These are phyloP conservation scores for Chrysotoxum bicinctum DNA, from an alignment of 2,888 invertebrate genomes.

Conservation along the genomic window DNA sequence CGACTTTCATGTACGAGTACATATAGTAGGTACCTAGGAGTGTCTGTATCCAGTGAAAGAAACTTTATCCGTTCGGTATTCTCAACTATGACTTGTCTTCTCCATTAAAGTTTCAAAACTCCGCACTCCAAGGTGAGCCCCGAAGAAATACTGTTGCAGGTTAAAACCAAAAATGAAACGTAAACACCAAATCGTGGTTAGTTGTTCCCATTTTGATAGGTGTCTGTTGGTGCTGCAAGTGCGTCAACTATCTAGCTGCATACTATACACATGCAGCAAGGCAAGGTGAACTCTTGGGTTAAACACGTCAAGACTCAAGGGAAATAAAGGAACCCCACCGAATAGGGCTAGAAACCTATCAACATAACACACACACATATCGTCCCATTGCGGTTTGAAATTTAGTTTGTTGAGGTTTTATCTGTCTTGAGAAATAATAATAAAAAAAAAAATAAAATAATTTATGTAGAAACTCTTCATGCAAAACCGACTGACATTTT, in stretches of 20 bases:
- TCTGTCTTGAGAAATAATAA: constrained; percentile 22
- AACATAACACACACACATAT: constrained; percentile 14
- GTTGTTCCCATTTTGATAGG: constrained; percentile 52
- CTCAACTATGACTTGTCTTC: background rate
- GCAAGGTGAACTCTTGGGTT: constrained; percentile 60
- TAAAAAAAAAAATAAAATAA: constrained; percentile 43
- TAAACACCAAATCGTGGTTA: constrained; percentile 42
- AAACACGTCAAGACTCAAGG: constrained; percentile 12
- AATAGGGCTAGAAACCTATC: constrained; percentile 27
- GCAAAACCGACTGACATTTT: constrained; percentile 50
- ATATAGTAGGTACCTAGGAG: too few species aligned
- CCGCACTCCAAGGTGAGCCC: constrained; percentile 45
- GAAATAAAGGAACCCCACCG: background rate
- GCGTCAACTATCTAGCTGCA: background rate
- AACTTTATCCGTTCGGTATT: background rate
- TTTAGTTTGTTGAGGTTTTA: constrained; percentile 48
- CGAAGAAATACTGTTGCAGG: constrained; percentile 3
- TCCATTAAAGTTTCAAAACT: constrained; percentile 42
- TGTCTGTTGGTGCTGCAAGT: background rate
- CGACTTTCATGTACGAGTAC: too few species aligned
- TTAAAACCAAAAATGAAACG: constrained; percentile 2
- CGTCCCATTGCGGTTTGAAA: constrained; percentile 52
- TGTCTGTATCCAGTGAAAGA: constrained; percentile 5
- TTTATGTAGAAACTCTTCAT: constrained; percentile 68
- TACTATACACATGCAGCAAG: background rate